Evolutionary conservation across 30 jellyfish, hydroid and myxozoan species (phyloP).

Genomic region (Rhopilema esculentum): DNA sequence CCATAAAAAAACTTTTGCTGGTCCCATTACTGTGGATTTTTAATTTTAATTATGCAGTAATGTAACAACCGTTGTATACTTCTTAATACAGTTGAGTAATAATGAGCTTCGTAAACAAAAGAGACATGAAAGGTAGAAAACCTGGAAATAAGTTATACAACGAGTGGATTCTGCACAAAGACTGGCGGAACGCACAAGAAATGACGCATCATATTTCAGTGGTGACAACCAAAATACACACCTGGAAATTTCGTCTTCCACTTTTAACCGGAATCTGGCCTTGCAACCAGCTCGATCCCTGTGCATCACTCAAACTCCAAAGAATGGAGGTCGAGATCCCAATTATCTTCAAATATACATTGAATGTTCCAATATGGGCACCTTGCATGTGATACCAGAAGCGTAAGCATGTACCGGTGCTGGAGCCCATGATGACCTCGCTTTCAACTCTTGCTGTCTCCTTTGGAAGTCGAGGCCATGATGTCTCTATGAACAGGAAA

Average conservation of each 20-base stretch:
- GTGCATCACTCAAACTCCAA: constrained; percentile 84
- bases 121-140: too few species aligned
- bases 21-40: too few species aligned
- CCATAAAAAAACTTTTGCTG: too few species aligned
- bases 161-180: too few species aligned
- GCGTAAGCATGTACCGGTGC: constrained; percentile 73
- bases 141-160: too few species aligned
- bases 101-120: too few species aligned
- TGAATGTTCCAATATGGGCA: constrained; percentile 83
- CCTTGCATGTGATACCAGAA: constrained; percentile 97
- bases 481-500: constrained; percentile 76
- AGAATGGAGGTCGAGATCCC: constrained; percentile 77
- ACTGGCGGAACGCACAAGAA: too few species aligned
- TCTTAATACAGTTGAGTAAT: too few species aligned
- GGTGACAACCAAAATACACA: too few species aligned
- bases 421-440: constrained; percentile 75
- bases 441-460: constrained; percentile 80
- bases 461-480: constrained; percentile 87
- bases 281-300: constrained; percentile 78
- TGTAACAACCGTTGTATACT: too few species aligned
- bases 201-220: too few species aligned
- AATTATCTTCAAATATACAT: constrained; percentile 72
- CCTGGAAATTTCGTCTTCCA: constrained; percentile 88
- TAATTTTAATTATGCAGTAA: too few species aligned
- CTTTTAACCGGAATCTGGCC: constrained; percentile 84